phyloP scores from a whole-genome alignment of 2,888 invertebrate genomes.

The Scaptomyza cyrtandrae region DNA sequence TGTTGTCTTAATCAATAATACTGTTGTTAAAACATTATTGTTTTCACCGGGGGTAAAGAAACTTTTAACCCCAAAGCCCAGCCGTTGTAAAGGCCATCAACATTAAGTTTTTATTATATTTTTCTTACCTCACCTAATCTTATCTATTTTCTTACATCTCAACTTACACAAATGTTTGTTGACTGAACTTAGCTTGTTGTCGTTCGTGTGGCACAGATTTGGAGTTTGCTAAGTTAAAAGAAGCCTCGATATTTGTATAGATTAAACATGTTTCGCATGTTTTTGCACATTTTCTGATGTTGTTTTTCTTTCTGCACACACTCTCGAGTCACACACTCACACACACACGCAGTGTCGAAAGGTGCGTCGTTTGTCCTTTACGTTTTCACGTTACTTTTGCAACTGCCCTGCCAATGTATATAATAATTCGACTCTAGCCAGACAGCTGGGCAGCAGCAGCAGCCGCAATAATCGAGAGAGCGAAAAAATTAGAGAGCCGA shows the following conservation, averaged over 20 bases:
- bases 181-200: slow-evolving; percentile 7
- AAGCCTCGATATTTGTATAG: slow-evolving; percentile 18
- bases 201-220: neutral
- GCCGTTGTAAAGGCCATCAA: neutral
- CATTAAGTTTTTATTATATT: slow-evolving; percentile 11
- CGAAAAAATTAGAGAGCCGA: slow-evolving; percentile 12
- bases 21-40: slow-evolving; percentile 30
- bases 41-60: slow-evolving; percentile 39
- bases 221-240: slow-evolving; percentile 7
- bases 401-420: slow-evolving; percentile 70
- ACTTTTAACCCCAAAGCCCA: slow-evolving; percentile 38
- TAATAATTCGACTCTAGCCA: slow-evolving; percentile 59
- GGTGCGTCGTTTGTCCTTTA: slow-evolving; percentile 60
- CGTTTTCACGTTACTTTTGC: slow-evolving; percentile 76
- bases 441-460: slow-evolving; percentile 56
- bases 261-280: slow-evolving; percentile 34
- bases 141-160: neutral
- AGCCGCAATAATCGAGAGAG: slow-evolving; percentile 26
- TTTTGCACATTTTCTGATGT: slow-evolving; percentile 43
- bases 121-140: too few relatives aligned
- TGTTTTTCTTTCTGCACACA: slow-evolving; percentile 51
- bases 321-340: slow-evolving; percentile 8
- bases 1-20: slow-evolving; percentile 66
- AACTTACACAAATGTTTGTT: slow-evolving; percentile 42
- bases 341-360: slow-evolving; percentile 17